Base-by-base conservation (phyloP, 2,888 invertebrate genomes). In the Hydrotaea diabolus region DNA sequence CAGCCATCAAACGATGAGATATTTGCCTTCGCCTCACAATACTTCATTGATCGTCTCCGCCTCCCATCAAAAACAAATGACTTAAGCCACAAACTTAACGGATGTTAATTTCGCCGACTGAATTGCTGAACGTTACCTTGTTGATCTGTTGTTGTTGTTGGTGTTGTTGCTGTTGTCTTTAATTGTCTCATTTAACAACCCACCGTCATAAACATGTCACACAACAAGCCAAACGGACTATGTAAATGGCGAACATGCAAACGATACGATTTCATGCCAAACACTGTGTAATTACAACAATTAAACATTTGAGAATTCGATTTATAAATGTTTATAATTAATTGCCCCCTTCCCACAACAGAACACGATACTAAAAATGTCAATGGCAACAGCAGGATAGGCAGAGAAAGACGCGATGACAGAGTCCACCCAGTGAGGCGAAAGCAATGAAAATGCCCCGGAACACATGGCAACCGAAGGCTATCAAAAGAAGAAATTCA, bases 321-420 rank as follows among this genome's bases (percentile, higher is more conserved):
- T 62, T 71, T 75, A 75, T 71, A 75, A 43, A 23, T 74, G 36
- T 46, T 62, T 55, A 39, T 74, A 69, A 59, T 77, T 69, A 78
- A 79, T 57, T 26, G 57, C 62, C 62, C 36, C 31, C 31, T 7
- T 7, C n/a, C 23, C 64, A 36, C 4, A 64, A 17, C 36, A 55
- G 57, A 73, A 59, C 76, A 66, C 46, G 83, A 26, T 31, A 73
- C 43, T 83, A 57, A 83, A 83, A 76, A 72, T 83, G 79, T 79
- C 76, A 83, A 79, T 4, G 36, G 57, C 31, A 36, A 36, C 36
- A 64, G 17, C 64, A 36, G 36, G n/a, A 26, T 7, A n/a, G 31
- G 7, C 3, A 39, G 26, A 59, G 23, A 23, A 2, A 13, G 26
- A n/a, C 4, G 3, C n/a, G n/a, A n/a, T 49, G 49, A 49, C 21